A percentile compares a stretch with the other conserved stretches of the same genome.
These are phyloP conservation scores for Crematogaster levior DNA, from an alignment of 2,888 invertebrate genomes.

Conservation along the genomic window DNA sequence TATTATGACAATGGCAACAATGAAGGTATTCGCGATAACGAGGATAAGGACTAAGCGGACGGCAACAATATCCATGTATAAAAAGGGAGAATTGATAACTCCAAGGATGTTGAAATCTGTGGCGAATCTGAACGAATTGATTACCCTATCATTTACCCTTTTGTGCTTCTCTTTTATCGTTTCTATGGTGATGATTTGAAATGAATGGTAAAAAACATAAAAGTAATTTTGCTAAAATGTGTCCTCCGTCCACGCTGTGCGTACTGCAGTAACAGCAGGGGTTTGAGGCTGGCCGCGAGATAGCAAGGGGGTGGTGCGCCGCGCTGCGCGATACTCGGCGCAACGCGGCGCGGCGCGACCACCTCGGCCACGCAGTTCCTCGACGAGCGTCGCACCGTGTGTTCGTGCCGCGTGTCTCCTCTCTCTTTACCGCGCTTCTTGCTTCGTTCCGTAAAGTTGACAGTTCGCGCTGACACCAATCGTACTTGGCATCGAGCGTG, in stretches of 20 bases:
- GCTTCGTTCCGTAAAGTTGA: background rate
- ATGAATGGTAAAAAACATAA: background rate
- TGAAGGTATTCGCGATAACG: background rate
- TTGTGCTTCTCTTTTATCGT: background rate
- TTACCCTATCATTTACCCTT: background rate
- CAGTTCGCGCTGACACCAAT: constrained; percentile 49
- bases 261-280: background rate
- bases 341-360: constrained; percentile 53
- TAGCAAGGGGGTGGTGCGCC: constrained; percentile 55
- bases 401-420: constrained; percentile 40
- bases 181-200: background rate
- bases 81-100: background rate
- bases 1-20: background rate
- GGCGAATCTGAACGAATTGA: background rate
- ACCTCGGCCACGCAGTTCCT: constrained; percentile 77
- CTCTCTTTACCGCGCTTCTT: constrained; percentile 28
- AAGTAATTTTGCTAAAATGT: background rate
- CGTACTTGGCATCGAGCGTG: constrained; percentile 23
- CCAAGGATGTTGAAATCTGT: background rate
- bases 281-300: background rate
- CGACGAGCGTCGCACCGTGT: constrained; percentile 75
- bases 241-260: background rate
- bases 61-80: background rate
- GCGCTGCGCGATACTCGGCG: constrained; percentile 30
- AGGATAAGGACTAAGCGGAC: background rate